Base-by-base conservation (phyloP, 2,888 invertebrate genomes). In the Xestia sexstrigata region DNA sequence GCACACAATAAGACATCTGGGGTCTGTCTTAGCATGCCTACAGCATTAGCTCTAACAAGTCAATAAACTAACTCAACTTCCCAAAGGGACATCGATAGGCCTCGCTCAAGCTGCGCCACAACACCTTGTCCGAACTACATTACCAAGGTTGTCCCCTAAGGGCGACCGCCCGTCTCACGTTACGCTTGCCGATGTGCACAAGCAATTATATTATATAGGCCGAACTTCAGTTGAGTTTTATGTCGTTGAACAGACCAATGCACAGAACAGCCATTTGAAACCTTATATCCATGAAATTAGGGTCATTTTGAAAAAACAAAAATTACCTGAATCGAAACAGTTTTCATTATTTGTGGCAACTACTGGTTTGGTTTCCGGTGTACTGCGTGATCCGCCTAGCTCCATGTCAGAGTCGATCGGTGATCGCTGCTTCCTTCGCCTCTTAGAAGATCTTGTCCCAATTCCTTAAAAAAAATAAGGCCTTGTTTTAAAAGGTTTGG, bases 241-340 rank as follows among this genome's bases (percentile, higher is more conserved):
- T 20, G 17, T 17, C 30, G 60, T 60, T 30, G 60, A 30, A 30
- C 30, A 60, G 26, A 23, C 63, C 23, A 63, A 42, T 42, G 42
- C 42, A 42, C 42, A 42, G 42, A 9, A 42, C 9, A 42, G 42
- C 42, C 42, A 42, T 42, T 42, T 42, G 42, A 42, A 42, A 42
- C 42, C 42, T 9, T 42, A 42, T 42, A 42, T 42, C 1, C 13
- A 47, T 23, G 17, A 17, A 45, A 60, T 62, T 35, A 42, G 47
- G n/a, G 2, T 45, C 15, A n/a, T 17, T 30, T 55, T 47, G 30
- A 20, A 15, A n/a, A 42, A 17, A 42, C 9, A 9, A n/a, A 49
- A 55, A 70, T 70, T 87, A 92, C 93, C 92, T 83, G 88, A 85
- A 13, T 90, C 85, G n/a, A 81, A 73, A 26, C 60, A 62, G 42